These are phyloP conservation scores for Spialia ferax DNA, from an alignment of 2,888 invertebrate species.

Conservation along the genomic window DNA sequence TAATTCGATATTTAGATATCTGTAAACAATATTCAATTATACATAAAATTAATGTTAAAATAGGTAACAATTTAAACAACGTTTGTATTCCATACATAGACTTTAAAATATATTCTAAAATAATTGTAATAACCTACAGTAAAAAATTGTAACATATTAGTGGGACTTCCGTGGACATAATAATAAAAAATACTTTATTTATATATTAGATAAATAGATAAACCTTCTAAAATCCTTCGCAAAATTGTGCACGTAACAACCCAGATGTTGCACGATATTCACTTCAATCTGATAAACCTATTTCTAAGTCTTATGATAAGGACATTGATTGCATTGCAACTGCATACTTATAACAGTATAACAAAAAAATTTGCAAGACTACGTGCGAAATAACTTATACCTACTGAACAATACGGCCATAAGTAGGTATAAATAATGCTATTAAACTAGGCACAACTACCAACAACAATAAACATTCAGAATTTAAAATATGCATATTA, in stretches of 20 bases:
- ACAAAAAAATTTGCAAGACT: not conserved
- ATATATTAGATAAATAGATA: not conserved
- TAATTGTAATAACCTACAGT: too few species aligned
- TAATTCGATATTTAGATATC: too few species aligned
- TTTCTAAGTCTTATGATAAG: conserved; percentile 26
- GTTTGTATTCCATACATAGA: not conserved
- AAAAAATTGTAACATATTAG: too few species aligned
- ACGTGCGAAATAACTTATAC: conserved; percentile 13
- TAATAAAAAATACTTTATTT: too few species aligned
- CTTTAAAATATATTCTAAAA: not conserved
- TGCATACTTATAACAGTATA: not conserved
- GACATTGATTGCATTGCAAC: not conserved
- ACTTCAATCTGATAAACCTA: not conserved
- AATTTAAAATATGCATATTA: conserved; percentile 3
- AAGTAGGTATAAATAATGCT: too few species aligned
- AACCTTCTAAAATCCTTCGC: not conserved
- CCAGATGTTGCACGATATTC: conserved; percentile 7
- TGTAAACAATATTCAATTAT: not conserved
- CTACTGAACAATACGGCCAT: too few species aligned
- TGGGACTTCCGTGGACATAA: not conserved
- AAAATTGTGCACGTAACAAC: conserved; percentile 10
- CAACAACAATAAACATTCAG: not conserved
- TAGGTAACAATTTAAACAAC: not conserved
- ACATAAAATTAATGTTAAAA: not conserved
- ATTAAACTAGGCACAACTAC: not conserved